Evolutionary conservation across 2,888 invertebrate genomes (phyloP).

Genomic region (Ischnus inquisitorius): DNA sequence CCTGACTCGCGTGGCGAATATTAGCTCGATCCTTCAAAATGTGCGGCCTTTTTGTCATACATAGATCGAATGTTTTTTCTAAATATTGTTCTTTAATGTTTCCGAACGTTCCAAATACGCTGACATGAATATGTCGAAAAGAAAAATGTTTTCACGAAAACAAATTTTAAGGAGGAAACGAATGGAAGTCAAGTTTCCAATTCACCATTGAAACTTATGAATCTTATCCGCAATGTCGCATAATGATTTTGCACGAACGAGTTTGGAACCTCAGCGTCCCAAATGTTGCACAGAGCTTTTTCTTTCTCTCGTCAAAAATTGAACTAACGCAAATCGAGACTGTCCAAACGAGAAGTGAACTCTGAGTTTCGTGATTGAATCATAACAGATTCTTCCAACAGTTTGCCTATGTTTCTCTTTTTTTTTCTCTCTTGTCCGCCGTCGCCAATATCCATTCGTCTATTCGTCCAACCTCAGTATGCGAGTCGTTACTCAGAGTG

Average conservation of each 20-base stretch:
- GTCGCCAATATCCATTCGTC: conserved; percentile 21
- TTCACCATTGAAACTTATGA: not conserved
- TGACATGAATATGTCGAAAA: too few species aligned
- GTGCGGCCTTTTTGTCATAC: too few species aligned
- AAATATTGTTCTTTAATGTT: too few species aligned
- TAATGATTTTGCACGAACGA: not conserved
- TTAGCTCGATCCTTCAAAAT: too few species aligned
- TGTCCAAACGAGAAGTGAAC: not conserved
- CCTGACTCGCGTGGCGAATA: too few species aligned
- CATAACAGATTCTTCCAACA: not conserved
- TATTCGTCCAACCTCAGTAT: conserved; percentile 8
- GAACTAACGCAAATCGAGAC: not conserved
- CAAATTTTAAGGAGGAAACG: not conserved
- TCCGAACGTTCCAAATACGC: too few species aligned
- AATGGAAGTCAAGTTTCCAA: not conserved
- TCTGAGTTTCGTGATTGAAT: conserved; percentile 5
- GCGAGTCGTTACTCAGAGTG: conserved; percentile 42
- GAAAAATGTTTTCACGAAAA: too few species aligned
- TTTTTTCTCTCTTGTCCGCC: conserved; percentile 4
- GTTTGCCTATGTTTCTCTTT: not conserved
- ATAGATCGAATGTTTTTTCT: too few species aligned
- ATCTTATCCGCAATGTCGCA: not conserved
- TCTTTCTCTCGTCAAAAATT: not conserved
- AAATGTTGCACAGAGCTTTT: not conserved
- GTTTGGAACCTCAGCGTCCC: not conserved